Percentiles rank a stretch among this genome's conserved stretches.
These are phyloP conservation scores for Axis porcinus DNA, from an alignment of 2,113 vertebrate genomes.

Conservation along the genomic window DNA sequence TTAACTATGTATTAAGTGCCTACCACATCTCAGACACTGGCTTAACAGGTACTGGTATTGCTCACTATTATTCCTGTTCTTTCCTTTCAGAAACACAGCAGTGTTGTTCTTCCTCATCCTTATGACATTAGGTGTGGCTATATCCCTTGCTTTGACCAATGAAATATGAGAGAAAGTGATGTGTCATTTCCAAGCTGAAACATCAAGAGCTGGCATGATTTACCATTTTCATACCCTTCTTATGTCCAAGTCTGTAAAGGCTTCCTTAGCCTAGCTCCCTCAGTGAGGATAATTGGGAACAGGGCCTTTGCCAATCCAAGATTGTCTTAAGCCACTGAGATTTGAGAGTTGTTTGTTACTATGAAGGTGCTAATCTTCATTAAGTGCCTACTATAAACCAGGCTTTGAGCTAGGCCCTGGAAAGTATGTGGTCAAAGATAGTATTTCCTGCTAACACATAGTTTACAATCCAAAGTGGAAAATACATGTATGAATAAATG, in stretches of 20 bases:
- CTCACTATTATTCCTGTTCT: background rate
- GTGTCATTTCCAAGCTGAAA: background rate
- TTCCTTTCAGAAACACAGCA: background rate
- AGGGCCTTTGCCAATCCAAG: background rate
- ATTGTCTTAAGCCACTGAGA: background rate
- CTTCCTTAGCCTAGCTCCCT: background rate
- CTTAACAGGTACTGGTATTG: background rate
- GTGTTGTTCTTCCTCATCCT: background rate
- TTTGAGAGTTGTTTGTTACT: background rate
- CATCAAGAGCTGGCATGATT: background rate
- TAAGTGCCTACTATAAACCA: background rate
- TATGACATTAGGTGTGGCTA: background rate
- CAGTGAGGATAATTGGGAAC: background rate
- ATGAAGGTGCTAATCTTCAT: background rate
- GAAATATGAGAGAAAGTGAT: background rate
- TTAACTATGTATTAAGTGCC: background rate
- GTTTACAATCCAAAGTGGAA: background rate
- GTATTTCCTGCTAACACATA: background rate
- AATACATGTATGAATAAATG: background rate
- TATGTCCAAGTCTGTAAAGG: background rate
- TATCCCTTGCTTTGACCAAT: background rate
- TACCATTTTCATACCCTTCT: background rate
- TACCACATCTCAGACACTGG: background rate
- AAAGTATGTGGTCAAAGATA: background rate
- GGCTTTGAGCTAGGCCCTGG: background rate